Conservation (phyloP, 2,888 invertebrate genomes). For the Metopia argyrocephala region DNA sequence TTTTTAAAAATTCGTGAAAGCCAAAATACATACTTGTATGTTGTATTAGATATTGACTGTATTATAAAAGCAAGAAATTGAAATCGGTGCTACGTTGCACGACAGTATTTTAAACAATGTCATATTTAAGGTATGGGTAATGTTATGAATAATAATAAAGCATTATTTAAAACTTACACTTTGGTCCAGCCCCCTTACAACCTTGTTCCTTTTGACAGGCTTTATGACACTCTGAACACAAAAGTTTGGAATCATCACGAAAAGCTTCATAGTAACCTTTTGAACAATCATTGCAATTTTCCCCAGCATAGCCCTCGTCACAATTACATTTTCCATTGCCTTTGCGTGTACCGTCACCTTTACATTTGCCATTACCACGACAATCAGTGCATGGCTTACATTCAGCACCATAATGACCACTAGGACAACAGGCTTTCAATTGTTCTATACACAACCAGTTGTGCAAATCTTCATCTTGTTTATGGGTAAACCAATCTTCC, state of each 20-base stretch:
- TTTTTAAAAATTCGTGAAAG: no score
- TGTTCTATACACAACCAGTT: constrained; percentile 89
- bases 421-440: constrained; percentile 89
- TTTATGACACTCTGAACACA: constrained; percentile 88
- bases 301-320: constrained; percentile 88
- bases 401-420: constrained; percentile 88
- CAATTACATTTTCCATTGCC: constrained; percentile 95
- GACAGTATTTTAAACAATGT: no score
- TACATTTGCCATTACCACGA: constrained; percentile 85
- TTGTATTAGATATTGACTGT: no score
- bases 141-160: background rate
- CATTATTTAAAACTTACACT: constrained; percentile 76
- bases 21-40: no score
- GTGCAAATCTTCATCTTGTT: constrained; percentile 82
- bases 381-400: constrained; percentile 93
- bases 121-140: background rate
- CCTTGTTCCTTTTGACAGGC: constrained; percentile 86
- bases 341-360: constrained; percentile 93
- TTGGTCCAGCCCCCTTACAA: constrained; percentile 85
- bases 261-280: constrained; percentile 86
- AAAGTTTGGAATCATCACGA: constrained; percentile 85
- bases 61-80: no score
- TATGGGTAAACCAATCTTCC: constrained; percentile 93
- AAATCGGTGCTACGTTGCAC: no score
- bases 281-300: constrained; percentile 88